Evolutionary conservation across 2,797 vertebrate species (phyloP), one percentile per base, ranked within the genome.

Genomic region (Esox lucius): DNA sequence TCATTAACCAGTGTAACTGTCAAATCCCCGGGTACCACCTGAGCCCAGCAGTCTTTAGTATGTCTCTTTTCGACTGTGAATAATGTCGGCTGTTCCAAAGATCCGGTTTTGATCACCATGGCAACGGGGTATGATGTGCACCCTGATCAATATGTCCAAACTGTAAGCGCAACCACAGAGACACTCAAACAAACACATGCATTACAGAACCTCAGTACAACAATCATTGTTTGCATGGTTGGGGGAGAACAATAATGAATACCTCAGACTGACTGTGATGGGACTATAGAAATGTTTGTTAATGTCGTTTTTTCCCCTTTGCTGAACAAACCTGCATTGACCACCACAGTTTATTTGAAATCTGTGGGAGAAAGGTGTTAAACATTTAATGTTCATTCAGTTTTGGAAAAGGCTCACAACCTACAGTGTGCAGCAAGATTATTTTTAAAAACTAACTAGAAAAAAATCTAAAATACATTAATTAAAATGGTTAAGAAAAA

Each of bases 61-160:
- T 68, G 75, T 83, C 76, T 72, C 68, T 78, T 75, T 68, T 83
- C 80, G 39, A 2, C 33, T 68, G 85, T 86, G 86, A 87, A 82
- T 85, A 33, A 84, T 88, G 81, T 88, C 79, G 76, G 89, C 81
- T 73, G 72, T 76, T 83, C 73, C 16, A 66, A 77, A 77, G 73
- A 83, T 79, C 42, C 68, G 61, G 4, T 49, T 75, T 68, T 26
- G 75, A 86, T 88, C 86, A 78, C 84, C 78, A 83, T 73, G 80
- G 83, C 67, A 82, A 89, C 74, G 56, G 56, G 76, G 78, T 78
- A 76, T 31, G 71, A 75, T 71, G 6, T 75, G 73, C 72, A 80
- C 88, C 80, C 77, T 24, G 42, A 87, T 89, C 80, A 79, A 86
- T 83, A 71, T 75, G 72, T 49, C 1, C 69, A 65, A 66, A 75